Base-by-base conservation (phyloP, 2,797 vertebrate species). In the Cuculus canorus region DNA sequence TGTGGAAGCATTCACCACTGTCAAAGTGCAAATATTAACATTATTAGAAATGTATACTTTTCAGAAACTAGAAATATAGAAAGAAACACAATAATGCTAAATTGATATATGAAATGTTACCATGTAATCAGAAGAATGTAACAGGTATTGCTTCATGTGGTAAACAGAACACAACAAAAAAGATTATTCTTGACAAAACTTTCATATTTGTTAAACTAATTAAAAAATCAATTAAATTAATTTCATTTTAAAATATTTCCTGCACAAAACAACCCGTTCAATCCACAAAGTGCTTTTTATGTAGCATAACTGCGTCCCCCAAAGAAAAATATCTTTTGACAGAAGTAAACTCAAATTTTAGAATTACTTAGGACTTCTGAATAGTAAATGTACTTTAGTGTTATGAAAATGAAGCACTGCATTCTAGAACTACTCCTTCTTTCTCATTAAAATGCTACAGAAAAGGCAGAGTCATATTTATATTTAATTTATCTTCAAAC, bases 401-500 rank as follows among this genome's bases (percentile, higher is more conserved):
- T 50, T 78, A 84, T 50, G n/a, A 53, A 92, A 83, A 39, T 32
- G 9, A 68, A 37, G 52, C 9, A 57, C 24, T 84, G 32, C 12
- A 39, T 50, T 92, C 84, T 76, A 66, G 69, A 35, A 66, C n/a
- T 79, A 54, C 52, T 69, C 75, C 33, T 85, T 76, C 28, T n/a
- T 50, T 82, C 47, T 81, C 24, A 41, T 79, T 83, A 70, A 81
- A 85, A 71, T 75, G 21, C 37, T 79, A 48, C 47, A 63, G 47
- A 89, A 88, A 88, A 68, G 48, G n/a, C 64, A 81, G 61, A 69
- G 50, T 75, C 61, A 21, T 72, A 83, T 87, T 52, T 69, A 47
- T 75, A 86, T 84, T 83, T 79, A 90, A 93, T 81, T 68, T 93
- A 69, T 86, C 30, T 16, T 93, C 59, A 90, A 94, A 82, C 52